Percentiles rank a stretch among this genome's conserved stretches.
These are phyloP conservation scores for Melanostoma mellinum DNA, from an alignment of 2,888 invertebrate species.

Conservation along the genomic window DNA sequence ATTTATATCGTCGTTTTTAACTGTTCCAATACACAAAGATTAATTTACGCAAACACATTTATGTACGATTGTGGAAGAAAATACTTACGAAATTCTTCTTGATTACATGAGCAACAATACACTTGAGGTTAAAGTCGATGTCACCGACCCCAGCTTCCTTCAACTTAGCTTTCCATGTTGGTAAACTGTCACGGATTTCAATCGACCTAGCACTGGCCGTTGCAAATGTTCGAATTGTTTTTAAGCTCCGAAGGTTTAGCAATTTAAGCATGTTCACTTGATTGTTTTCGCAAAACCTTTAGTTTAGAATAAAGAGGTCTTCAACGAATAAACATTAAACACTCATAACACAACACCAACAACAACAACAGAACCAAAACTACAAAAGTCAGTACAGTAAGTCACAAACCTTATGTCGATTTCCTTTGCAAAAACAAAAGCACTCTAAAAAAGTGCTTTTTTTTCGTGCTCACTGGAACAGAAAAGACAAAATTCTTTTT, in stretches of 20 bases:
- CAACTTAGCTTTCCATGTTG: slow-evolving; percentile 82
- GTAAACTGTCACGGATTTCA: slow-evolving; percentile 66
- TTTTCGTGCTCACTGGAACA: too few species aligned
- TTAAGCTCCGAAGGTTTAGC: slow-evolving; percentile 30
- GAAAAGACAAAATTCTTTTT: too few species aligned
- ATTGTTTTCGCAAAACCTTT: background rate
- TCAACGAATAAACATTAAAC: too few species aligned
- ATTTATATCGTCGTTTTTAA: too few species aligned
- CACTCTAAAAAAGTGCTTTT: too few species aligned
- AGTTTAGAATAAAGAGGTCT: background rate
- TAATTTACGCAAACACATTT: too few species aligned
- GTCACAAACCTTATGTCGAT: too few species aligned
- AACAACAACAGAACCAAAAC: too few species aligned
- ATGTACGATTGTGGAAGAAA: background rate
- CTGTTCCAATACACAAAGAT: too few species aligned
- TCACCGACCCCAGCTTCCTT: slow-evolving; percentile 83
- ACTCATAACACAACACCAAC: too few species aligned
- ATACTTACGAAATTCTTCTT: slow-evolving; percentile 83
- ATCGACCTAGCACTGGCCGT: slow-evolving; percentile 26
- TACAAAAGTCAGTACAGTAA: too few species aligned
- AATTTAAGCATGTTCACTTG: slow-evolving; percentile 57
- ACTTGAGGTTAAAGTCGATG: slow-evolving; percentile 83
- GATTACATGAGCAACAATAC: slow-evolving; percentile 84
- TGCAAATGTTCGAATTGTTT: slow-evolving; percentile 36
- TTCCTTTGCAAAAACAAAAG: too few species aligned